Evolutionary conservation across 2,888 invertebrate genomes (phyloP).

Genomic region (Sminthurides aquaticus): DNA sequence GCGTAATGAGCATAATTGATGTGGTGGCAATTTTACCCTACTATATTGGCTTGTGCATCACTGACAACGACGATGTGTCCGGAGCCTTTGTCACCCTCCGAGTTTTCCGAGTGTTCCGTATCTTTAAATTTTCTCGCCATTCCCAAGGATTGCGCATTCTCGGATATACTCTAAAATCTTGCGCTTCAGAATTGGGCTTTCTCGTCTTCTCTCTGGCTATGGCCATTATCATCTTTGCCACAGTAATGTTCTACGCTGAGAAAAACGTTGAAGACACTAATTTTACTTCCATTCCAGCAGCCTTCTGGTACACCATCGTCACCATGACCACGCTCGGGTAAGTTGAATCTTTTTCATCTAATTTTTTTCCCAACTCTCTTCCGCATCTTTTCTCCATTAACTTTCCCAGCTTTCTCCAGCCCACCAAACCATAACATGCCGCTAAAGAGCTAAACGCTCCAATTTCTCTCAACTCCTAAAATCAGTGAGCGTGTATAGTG

Average conservation of each 20-base stretch:
- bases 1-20: slow-evolving; percentile 99
- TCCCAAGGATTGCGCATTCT: slow-evolving; percentile 97
- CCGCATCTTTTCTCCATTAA: neutral
- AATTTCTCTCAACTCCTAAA: too few relatives aligned
- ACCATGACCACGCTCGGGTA: slow-evolving; percentile 99
- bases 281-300: slow-evolving; percentile 98
- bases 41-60: slow-evolving; percentile 95
- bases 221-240: slow-evolving; percentile 99
- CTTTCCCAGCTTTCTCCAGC: neutral
- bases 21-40: slow-evolving; percentile 99
- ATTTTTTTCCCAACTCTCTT: slow-evolving; percentile 20
- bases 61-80: slow-evolving; percentile 96
- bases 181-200: slow-evolving; percentile 98
- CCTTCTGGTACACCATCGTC: slow-evolving; percentile 99
- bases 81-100: slow-evolving; percentile 98
- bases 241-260: slow-evolving; percentile 99
- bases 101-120: slow-evolving; percentile 98
- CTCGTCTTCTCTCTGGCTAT: slow-evolving; percentile 97
- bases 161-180: slow-evolving; percentile 97
- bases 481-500: too few relatives aligned
- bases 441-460: neutral
- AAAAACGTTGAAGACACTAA: slow-evolving; percentile 94
- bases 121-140: slow-evolving; percentile 99
- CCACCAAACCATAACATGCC: neutral
- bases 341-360: slow-evolving; percentile 50